Percentiles rank a stretch among this genome's conserved stretches.
Evolutionary conservation across 2,888 invertebrate species (phyloP).

Genomic region (Rhamnusium bicolor): DNA sequence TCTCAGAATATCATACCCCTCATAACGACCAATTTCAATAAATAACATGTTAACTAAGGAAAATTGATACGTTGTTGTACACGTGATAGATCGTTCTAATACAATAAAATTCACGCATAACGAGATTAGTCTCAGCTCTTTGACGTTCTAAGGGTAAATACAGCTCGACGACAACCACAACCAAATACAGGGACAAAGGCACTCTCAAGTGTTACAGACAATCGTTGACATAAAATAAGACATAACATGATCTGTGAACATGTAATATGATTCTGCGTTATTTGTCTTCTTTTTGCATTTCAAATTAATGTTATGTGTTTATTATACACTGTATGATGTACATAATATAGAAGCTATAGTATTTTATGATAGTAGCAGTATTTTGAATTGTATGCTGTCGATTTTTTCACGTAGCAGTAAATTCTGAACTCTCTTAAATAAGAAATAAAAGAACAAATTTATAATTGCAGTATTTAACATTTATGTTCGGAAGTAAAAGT

Average conservation of each 20-base stretch:
- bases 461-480: too few relatives aligned
- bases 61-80: constrained; percentile 43
- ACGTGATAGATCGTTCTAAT: constrained; percentile 44
- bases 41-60: constrained; percentile 43
- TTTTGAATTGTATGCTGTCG: too few relatives aligned
- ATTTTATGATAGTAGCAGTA: too few relatives aligned
- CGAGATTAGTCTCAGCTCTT: constrained; percentile 53
- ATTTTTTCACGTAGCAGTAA: too few relatives aligned
- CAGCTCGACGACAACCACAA: constrained; percentile 30
- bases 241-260: neutral
- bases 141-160: constrained; percentile 45
- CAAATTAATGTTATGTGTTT: too few relatives aligned
- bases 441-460: too few relatives aligned
- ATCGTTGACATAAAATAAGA: constrained; percentile 25
- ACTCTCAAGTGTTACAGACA: constrained; percentile 18
- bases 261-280: neutral
- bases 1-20: constrained; percentile 22
- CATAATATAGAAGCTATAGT: too few relatives aligned
- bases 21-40: constrained; percentile 18
- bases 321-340: too few relatives aligned
- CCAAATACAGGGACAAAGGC: constrained; percentile 23
- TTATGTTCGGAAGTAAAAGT: too few relatives aligned
- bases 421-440: too few relatives aligned
- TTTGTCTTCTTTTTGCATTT: neutral
- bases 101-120: constrained; percentile 57